Percentiles rank a stretch among this genome's conserved stretches.
These are phyloP conservation scores for Nothocercus nigrocapillus DNA, from an alignment of 2,113 vertebrate genomes.

Conservation along the genomic window DNA sequence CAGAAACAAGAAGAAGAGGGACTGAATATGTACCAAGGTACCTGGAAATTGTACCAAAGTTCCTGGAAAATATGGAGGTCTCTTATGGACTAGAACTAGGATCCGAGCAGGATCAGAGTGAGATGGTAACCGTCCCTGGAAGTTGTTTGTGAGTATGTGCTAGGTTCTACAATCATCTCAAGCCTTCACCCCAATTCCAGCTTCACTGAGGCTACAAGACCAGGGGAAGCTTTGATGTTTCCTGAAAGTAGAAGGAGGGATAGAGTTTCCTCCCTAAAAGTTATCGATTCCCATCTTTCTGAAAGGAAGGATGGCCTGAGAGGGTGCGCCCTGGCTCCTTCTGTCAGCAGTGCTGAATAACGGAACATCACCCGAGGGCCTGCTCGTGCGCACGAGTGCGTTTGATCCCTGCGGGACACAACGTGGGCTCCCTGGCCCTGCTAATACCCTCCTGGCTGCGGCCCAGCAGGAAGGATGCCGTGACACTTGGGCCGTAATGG, in stretches of 20 bases:
- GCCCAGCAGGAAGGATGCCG: constrained; percentile 63
- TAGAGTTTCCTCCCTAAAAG: not conserved
- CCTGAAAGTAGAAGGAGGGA: not conserved
- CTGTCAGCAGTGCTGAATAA: not conserved
- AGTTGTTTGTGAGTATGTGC: not conserved
- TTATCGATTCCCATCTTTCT: not conserved
- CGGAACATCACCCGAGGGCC: not conserved
- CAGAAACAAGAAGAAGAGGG: not conserved
- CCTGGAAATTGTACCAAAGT: not conserved
- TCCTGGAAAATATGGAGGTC: not conserved
- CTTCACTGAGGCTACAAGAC: not conserved
- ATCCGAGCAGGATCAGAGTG: not conserved
- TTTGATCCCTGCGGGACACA: not conserved
- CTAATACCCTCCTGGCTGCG: constrained; percentile 62
- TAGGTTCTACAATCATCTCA: not conserved
- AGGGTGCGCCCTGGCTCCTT: not conserved
- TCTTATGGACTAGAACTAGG: not conserved
- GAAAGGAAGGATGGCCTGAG: not conserved
- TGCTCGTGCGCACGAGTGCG: fast-evolving
- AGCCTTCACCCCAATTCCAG: not conserved
- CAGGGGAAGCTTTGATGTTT: not conserved
- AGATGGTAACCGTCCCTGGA: not conserved
- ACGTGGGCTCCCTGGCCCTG: not conserved
- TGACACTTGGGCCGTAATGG: constrained; percentile 69
- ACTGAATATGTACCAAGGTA: not conserved